Conservation (phyloP, 2,113 vertebrate genomes). For the Oceanites oceanicus region DNA sequence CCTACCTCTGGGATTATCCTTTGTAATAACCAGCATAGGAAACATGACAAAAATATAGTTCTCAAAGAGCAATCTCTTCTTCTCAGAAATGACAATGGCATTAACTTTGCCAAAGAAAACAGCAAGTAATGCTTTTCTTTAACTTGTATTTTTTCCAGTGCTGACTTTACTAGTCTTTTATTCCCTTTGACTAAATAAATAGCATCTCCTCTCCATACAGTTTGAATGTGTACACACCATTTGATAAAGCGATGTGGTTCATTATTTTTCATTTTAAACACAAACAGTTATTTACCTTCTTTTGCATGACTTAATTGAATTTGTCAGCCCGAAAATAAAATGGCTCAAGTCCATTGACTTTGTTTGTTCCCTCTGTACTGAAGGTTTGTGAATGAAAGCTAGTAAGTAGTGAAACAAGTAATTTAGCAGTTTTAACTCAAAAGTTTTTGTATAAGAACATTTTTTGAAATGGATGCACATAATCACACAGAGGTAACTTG, state of each 20-base stretch:
- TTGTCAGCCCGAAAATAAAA: not conserved
- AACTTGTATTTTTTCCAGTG: not conserved
- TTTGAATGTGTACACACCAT: not conserved
- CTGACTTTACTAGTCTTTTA: not conserved
- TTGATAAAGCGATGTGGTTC: not conserved
- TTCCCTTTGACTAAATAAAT: not conserved
- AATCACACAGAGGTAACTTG: not conserved
- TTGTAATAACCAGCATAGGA: not conserved
- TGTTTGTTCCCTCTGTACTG: not conserved
- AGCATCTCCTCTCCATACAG: not conserved
- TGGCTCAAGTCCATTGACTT: not conserved
- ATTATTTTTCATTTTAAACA: not conserved
- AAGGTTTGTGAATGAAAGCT: not conserved
- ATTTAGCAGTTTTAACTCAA: not conserved
- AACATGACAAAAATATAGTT: not conserved
- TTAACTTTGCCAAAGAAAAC: not conserved
- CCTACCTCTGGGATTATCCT: not conserved
- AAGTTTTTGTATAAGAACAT: not conserved
- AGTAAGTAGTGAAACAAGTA: not conserved
- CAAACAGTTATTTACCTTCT: not conserved
- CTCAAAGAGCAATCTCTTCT: not conserved
- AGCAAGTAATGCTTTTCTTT: not conserved
- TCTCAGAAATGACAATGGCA: not conserved
- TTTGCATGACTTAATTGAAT: not conserved
- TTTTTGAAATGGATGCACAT: not conserved